phyloP scores from a whole-genome alignment of 2,797 vertebrate genomes.

The Choloepus didactylus region DNA sequence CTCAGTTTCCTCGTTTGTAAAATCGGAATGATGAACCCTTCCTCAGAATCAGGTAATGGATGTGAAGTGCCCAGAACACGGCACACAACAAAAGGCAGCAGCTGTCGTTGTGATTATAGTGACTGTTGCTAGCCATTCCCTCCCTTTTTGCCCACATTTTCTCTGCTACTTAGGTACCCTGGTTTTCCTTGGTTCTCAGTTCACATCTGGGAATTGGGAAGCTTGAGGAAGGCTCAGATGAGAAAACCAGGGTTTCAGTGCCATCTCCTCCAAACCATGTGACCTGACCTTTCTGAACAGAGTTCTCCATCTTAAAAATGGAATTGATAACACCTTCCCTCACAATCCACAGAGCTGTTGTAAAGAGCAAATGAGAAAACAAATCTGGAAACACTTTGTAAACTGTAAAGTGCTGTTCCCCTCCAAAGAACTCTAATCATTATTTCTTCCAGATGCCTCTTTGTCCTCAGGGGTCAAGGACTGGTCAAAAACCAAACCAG shows the following conservation, averaged over 20 bases:
- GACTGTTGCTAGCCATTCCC: rapidly evolving
- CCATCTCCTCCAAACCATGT: neutral
- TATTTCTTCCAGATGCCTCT: neutral
- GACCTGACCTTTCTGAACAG: neutral
- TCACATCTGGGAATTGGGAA: neutral
- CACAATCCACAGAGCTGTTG: neutral
- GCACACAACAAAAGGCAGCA: neutral
- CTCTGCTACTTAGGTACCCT: neutral
- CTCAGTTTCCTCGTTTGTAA: neutral
- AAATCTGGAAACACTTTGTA: neutral
- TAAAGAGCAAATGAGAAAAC: neutral
- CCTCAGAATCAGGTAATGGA: neutral
- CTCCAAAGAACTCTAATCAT: neutral
- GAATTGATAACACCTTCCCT: neutral
- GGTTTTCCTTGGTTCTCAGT: neutral
- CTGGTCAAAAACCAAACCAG: neutral
- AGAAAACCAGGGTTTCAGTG: neutral
- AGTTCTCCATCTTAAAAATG: neutral
- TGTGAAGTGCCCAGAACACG: neutral
- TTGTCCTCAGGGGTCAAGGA: neutral
- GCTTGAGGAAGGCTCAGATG: neutral
- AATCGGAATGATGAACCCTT: neutral
- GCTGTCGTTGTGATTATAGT: rapidly evolving
- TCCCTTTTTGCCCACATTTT: rapidly evolving
- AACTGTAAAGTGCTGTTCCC: neutral